Base-by-base conservation (phyloP, 1,140 invertebrate genomes). In the Meloidogyne hapla region DNA sequence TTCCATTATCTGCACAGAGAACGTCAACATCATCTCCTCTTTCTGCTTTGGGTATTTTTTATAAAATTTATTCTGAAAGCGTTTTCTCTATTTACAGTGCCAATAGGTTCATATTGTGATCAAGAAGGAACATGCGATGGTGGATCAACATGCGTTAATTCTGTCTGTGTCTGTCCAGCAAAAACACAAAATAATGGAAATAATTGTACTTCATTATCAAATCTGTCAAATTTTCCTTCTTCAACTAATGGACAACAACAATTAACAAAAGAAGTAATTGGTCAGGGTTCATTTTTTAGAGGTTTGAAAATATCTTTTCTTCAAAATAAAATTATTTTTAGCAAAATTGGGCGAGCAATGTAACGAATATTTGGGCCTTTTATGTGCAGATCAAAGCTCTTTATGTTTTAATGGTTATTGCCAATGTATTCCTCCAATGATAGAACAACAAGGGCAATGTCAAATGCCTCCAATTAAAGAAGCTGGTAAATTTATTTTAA, bases 151-250 rank as follows among this genome's bases (percentile, higher is more conserved):
- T 85, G 84, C 62, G 77, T 83, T 0, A 74, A 71, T 61, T 77
- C 80, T n/a, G 42, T 85, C 2, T 85, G 84, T 72, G 75, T 85
- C 18, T 85, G 84, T 76, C 84, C 85, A 21, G 78, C 77, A 33
- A 81, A 83, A 68, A 69, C 81, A 18, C 81, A 83, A 76, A 81
- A 75, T 62, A 72, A 78, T 66, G 77, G 77, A 40, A 83, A 80
- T 61, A 83, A 85, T 75, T 85, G 84, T 21, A 65, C 25, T 33
- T 45, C 64, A 38, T 38, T 64, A 25, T 25, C 5, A 62, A 76
- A 62, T 62, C 18, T 26, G 5, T 61, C 28, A 33, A 28, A 63
- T 63, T 6, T 73, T 56, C 28, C n/a, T n/a, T 13, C n/a, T 4
- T 13, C 9, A 33, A 63, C 13, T 33, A 26, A 6, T 63, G 65